Evolutionary conservation across 2,888 invertebrate species (phyloP).

Genomic region (Pogonocherus hispidulus): DNA sequence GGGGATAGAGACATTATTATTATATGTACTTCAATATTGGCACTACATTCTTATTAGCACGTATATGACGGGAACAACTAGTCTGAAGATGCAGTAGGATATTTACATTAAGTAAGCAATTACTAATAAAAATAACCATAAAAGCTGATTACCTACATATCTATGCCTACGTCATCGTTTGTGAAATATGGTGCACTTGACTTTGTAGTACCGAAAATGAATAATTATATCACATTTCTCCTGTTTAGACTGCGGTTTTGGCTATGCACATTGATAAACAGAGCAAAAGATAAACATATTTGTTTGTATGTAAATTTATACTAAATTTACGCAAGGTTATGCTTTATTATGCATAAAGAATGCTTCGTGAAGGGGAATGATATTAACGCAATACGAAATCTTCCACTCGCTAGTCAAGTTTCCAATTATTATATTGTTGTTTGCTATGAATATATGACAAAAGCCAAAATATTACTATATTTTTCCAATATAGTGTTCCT

Average conservation of each 20-base stretch:
- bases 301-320: conserved; percentile 16
- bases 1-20: too few relatives aligned
- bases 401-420: conserved; percentile 18
- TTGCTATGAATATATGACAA: conserved; percentile 2
- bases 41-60: too few relatives aligned
- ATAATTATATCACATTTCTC: background rate
- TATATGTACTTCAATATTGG: too few relatives aligned
- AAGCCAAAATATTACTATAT: background rate
- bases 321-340: conserved; percentile 21
- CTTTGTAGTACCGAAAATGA: background rate
- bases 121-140: background rate
- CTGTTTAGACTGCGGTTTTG: background rate
- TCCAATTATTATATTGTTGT: conserved; percentile 12
- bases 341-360: conserved; percentile 14
- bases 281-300: conserved; percentile 10
- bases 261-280: background rate
- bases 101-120: background rate
- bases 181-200: background rate
- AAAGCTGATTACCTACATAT: background rate
- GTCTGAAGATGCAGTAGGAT: too few relatives aligned
- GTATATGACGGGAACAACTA: background rate
- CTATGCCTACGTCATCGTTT: background rate
- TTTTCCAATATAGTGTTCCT: too few relatives aligned
- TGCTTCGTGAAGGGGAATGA: conserved; percentile 17
- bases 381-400: conserved; percentile 17